Evolutionary conservation across 2,797 vertebrate genomes (phyloP), one percentile per base, ranked within the genome.

Genomic region (Hylomyscus alleni): DNA sequence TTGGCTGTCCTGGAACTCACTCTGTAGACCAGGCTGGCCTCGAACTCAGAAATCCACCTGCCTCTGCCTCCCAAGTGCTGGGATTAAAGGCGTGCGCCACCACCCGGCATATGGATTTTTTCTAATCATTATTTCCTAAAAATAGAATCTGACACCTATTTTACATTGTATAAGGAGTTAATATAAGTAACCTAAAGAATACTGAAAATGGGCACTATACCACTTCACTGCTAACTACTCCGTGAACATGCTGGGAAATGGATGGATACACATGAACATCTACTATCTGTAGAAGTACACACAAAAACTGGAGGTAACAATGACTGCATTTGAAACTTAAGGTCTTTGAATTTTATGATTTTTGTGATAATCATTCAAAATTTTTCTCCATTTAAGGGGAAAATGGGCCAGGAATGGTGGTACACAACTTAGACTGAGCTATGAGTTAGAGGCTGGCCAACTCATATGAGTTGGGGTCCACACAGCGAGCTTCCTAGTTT

Each of bases 331-430:
- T 81, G 40, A 24, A 24, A 19, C 77, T 86, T 88, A 34, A 34
- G 65, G 13, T n/a, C 54, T 88, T 40, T 67, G 89, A 90, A 76
- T 93, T 62, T 91, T 62, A 69, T 83, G 13, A 65, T 95, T 96
- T 76, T 80, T 82, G 1, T 3, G 92, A 62, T 77, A 96, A 67
- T n/a, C 88, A 96, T 75, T 83, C 56, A 95, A 91, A 85, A 94
- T 69, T 72, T 85, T 89, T 91, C 31, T 82, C 65, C 85, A 90
- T 65, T 90, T 95, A 94, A 94, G 5, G n/a, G 82, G 82, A 90
- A 95, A 86, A 78, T n/a, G 29, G 47, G 67, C 15, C n/a, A 73
- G 31, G 85, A 87, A 8, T 72, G 22, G n/a, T 73, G 34, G 84
- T 37, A 87, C 4, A 87, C 22, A 37, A 52, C 24, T 29, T 40